Evolutionary conservation across 2,888 invertebrate species (phyloP).

Genomic region (Rotaria macrura): DNA sequence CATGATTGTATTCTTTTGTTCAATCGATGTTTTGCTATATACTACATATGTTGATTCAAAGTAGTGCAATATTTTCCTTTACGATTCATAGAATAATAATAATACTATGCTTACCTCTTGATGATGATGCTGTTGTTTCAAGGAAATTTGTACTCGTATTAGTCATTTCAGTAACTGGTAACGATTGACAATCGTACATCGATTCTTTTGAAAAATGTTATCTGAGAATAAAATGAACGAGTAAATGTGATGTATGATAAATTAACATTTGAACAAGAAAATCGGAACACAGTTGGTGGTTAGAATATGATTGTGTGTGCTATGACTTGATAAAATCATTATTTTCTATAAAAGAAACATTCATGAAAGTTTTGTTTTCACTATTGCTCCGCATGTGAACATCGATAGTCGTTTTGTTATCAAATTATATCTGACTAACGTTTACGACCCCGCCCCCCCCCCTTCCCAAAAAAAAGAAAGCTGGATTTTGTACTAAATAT

Average conservation of each 20-base stretch:
- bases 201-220: not conserved
- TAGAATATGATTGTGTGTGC: not conserved
- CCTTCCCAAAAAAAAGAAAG: too few relatives aligned
- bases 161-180: not conserved
- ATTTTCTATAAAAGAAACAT: not conserved
- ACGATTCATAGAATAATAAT: not conserved
- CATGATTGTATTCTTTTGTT: too few relatives aligned
- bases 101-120: not conserved
- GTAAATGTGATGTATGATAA: not conserved
- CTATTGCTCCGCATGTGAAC: not conserved
- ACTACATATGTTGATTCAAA: too few relatives aligned
- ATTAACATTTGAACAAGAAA: not conserved
- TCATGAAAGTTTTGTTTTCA: not conserved
- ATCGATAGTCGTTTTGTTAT: not conserved
- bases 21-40: too few relatives aligned
- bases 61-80: not conserved
- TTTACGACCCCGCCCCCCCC: not conserved
- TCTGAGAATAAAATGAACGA: not conserved
- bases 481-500: not conserved
- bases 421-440: not conserved
- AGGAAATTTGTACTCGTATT: not conserved
- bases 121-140: not conserved
- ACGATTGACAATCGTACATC: not conserved
- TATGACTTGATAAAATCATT: slow-evolving; percentile 8
- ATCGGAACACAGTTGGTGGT: not conserved